Evolutionary conservation across 2,113 vertebrate species (phyloP).

Genomic region (Corythaeola cristata): DNA sequence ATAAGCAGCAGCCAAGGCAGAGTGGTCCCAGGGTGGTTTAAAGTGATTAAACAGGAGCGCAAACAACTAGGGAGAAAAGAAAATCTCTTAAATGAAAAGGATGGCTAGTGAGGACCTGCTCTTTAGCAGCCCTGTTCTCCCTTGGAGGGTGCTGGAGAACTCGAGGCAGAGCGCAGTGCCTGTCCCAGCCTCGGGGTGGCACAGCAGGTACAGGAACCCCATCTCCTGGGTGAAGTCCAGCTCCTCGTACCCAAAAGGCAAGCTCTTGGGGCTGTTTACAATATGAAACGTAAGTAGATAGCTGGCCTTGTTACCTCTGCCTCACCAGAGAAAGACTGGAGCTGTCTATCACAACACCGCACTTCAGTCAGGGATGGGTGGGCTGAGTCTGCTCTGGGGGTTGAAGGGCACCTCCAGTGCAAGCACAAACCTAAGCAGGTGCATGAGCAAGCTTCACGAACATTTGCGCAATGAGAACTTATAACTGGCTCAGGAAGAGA

Average conservation of each 20-base stretch:
- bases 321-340: neutral
- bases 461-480: neutral
- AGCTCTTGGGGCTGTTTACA: neutral
- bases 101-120: neutral
- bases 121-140: neutral
- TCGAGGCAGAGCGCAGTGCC: fast-evolving
- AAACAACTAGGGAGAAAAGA: neutral
- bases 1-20: neutral
- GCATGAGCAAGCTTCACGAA: neutral
- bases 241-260: neutral
- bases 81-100: neutral
- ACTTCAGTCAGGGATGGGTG: neutral
- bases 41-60: neutral
- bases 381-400: neutral
- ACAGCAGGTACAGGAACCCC: neutral
- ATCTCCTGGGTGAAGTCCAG: neutral
- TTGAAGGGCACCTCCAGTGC: neutral
- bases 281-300: fast-evolving
- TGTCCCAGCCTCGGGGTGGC: neutral
- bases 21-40: neutral
- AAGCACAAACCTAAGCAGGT: neutral
- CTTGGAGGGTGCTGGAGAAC: neutral
- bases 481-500: neutral
- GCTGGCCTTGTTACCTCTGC: neutral
- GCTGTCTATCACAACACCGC: neutral